Evolutionary conservation across 2,797 vertebrate species (phyloP), one percentile per base, ranked within the genome.

Genomic region (Gymnoscopelus braueri): DNA sequence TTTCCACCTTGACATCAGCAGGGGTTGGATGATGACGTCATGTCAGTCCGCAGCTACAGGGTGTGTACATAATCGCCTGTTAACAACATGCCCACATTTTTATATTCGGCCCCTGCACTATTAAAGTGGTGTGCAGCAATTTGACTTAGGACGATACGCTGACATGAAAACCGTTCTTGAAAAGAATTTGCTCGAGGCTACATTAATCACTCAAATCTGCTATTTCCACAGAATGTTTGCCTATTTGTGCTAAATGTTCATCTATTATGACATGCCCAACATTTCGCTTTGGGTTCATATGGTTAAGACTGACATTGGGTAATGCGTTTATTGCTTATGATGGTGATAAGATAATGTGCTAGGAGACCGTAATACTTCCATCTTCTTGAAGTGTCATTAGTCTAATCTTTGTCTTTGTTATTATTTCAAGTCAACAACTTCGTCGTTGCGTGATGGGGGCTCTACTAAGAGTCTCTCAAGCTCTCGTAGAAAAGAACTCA

Each of bases 21-120:
- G 92, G 91, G 87, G 76, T 80, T 81, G 54, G 89, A 93, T 73
- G 92, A 94, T 91, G 92, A 95, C 84, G 69, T 93, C 66, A 86
- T 87, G 81, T 94, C 90, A 65, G 76, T 90, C 73, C 84, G 83
- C 82, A 94, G 91, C 87, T 95, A 94, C 91, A 94, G 94, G 94
- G 93, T 95, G 89, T 85, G 94, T 96, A 90, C 84, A 72, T 78
- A 69, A 67, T 56, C 53, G 60, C 52, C 70, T 65, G 19, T 70
- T 23, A 59, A 66, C 35, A 23, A 65, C 5, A 50, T 24, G 49
- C 47, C 56, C 13, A 49, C 12, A 19, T 51, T 14, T 53, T 39
- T 53, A 14, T 60, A 35, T 60, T 52, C 14, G 3, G 14, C 10
- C 53, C 24, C 8, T 44, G 2, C 29, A 71, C 71, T 83, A 70